Conservation (phyloP, 2,888 invertebrate species). For the Ceriagrion tenellum region DNA sequence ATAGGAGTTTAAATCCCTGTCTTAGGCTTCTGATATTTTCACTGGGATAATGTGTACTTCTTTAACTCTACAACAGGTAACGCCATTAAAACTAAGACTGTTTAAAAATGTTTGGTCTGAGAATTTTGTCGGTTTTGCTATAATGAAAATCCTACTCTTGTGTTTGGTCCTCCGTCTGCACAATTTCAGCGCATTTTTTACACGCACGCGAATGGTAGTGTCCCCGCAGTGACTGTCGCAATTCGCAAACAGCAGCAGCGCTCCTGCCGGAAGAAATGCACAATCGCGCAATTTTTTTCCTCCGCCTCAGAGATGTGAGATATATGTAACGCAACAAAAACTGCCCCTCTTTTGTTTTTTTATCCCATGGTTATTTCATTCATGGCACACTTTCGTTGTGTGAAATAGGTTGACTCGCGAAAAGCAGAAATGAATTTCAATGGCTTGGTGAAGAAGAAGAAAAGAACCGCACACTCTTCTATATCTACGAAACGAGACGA, state of each 20-base stretch:
- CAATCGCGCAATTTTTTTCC: background rate
- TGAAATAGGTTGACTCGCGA: background rate
- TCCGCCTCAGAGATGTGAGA: background rate
- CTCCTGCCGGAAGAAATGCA: background rate
- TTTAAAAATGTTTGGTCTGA: too few species aligned
- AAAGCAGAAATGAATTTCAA: background rate
- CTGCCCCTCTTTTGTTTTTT: conserved; percentile 11
- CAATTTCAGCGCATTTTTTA: background rate
- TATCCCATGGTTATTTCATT: background rate
- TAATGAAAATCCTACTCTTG: background rate
- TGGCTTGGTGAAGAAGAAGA: background rate
- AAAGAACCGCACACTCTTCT: background rate
- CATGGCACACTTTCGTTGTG: background rate
- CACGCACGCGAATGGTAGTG: background rate
- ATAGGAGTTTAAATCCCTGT: too few species aligned
- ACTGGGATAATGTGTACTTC: too few species aligned
- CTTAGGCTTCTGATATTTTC: too few species aligned
- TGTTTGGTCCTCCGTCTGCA: background rate
- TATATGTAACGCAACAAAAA: background rate
- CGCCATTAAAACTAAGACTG: too few species aligned
- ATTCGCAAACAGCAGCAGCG: background rate
- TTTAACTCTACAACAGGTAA: too few species aligned
- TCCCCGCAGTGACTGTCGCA: background rate
- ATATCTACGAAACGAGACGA: background rate
- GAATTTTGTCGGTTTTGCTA: background rate